Evolutionary conservation across 2,113 vertebrate genomes (phyloP), one percentile per base, ranked within the genome.

Genomic region (Cranoglanis bouderius): DNA sequence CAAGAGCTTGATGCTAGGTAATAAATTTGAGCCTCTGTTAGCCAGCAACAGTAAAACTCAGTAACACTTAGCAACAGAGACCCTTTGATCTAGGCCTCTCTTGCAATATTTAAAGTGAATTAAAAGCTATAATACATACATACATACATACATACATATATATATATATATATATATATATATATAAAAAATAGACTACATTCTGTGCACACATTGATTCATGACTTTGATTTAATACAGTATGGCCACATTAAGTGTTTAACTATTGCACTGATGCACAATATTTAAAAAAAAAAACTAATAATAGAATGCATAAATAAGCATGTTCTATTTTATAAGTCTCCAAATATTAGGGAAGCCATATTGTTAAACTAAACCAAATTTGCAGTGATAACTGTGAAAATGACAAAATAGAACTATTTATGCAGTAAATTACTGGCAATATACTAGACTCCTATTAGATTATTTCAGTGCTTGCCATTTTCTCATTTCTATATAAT

Each of bases 1-100:
- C 82, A 89, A 82, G 61, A 51, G 67, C 80, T 5, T 80, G 82
- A 89, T 70, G 77, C 86, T 84, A 88, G 75, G 86, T 87, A 77
- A 92, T 61, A 78, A 78, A 93, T 90, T 74, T 72, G 46, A 89
- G 74, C 21, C 83, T 21, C 21, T 14, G 38, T 81, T 53, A 19
- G 6, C 77, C 46, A 32, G n/a, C 49, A 53, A 53, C 6, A 9
- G 14, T 18, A 19, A 40, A 40, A 26, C 19, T 6, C 9, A 6
- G 32, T 6, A 82, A 40, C 81, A 14, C 24, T 57, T 82, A 24
- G n/a, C 78, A 55, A 81, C 2, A 35, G 53, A 81, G 24, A n/a
- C 18, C 49, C 26, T 51, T 18, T n/a, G 26, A 80, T 77, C 24
- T 16, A n/a, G 12, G 24, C 3, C 10, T 49, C 9, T 43, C 13